A percentile compares a stretch with the other conserved stretches of the same genome.
Conservation (phyloP, 2,797 vertebrate genomes). For the Forpus xanthops region DNA sequence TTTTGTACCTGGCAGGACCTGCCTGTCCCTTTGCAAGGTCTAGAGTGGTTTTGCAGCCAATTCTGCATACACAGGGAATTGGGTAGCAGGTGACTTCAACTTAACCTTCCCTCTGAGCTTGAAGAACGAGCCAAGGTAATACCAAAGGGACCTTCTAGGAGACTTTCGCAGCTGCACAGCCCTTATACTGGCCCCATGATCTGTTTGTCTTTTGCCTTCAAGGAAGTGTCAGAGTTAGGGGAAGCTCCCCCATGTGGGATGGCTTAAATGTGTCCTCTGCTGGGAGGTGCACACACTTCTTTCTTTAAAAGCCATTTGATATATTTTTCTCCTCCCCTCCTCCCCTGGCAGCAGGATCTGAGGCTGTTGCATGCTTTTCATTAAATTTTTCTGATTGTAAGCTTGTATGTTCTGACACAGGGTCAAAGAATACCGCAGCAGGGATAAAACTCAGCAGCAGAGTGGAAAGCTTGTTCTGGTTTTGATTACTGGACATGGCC, state of each 20-base stretch:
- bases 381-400: constrained; percentile 56
- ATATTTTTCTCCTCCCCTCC: constrained; percentile 2
- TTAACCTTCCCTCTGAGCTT: constrained; percentile 49
- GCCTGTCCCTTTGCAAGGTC: not conserved
- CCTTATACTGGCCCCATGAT: constrained; percentile 51
- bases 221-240: constrained; percentile 27
- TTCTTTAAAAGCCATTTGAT: constrained; percentile 28
- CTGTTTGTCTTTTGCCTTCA: constrained; percentile 61
- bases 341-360: constrained; percentile 16
- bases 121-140: constrained; percentile 39
- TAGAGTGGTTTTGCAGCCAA: not conserved
- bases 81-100: constrained; percentile 56
- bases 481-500: constrained; percentile 2
- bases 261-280: constrained; percentile 24
- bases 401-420: constrained; percentile 28
- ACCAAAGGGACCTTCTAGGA: constrained; percentile 43
- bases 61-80: not conserved
- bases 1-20: not conserved
- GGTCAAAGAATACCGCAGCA: constrained; percentile 24
- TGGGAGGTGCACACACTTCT: constrained; percentile 13
- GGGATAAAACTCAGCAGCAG: not conserved
- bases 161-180: constrained; percentile 47
- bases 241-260: constrained; percentile 27
- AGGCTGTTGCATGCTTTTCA: constrained; percentile 39
- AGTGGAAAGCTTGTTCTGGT: constrained; percentile 29